Base-by-base conservation (phyloP, 2,888 invertebrate species). In the Drosophila seclusa region DNA sequence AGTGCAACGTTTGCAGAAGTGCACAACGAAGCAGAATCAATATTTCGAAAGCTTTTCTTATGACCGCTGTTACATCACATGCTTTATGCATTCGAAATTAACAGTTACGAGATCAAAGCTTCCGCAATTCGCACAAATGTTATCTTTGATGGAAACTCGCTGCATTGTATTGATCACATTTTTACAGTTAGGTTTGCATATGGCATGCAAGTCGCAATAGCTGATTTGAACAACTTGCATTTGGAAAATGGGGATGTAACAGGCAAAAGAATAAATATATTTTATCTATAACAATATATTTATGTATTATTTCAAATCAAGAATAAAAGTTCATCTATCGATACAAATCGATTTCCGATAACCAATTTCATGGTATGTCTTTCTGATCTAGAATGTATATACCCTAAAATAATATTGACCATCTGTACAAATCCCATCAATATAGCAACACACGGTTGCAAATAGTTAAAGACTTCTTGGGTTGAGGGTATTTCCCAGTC, bases 1-100 rank as follows among this genome's bases (percentile, higher is more conserved):
- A 62, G 60, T 49, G 31, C 24, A 63, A 45, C 60, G 31, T 53
- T 45, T 48, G 31, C 48, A 54, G 31, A 65, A 24, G 21, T 49
- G 38, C n/a, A 0, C 13, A 29, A n/a, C 54, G 53, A 65, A 50
- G 32, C 16, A n/a, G n/a, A 66, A 50, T 42, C 10, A 36, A 4
- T 11, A 29, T 52, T 54, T 13, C 7, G 5, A 49, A 27, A 68
- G 40, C 66, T 57, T 42, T 55, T 11, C 16, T 45, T 45, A 24
- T 4, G 16, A 27, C 8, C 4, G 45, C 45, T 24, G 16, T 45
- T 45, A 16, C 24, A 16, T 45, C 45, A 45, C 27, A 16, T 45
- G 24, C 45, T 16, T 45, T 45, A 24, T 16, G 16, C 24, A 16
- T 24, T 24, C 24, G 16, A 8, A 45, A 45, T 45, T 1, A 45